Percentiles rank a stretch among this genome's conserved stretches.
These are phyloP conservation scores for Herpetotheres cachinnans DNA, from an alignment of 2,113 vertebrate genomes.

Conservation along the genomic window DNA sequence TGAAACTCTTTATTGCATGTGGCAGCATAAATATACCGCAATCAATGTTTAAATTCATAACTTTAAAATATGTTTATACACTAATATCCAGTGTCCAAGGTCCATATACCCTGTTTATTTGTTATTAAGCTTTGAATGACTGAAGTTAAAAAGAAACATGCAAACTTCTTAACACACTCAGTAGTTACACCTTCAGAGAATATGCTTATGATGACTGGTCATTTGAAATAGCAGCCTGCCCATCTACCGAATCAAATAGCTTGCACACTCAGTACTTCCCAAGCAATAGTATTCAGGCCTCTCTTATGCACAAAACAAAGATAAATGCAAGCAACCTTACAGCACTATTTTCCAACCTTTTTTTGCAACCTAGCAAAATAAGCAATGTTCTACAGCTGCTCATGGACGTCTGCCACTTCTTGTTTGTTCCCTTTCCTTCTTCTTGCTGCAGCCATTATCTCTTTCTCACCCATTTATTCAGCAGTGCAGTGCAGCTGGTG, in stretches of 20 bases:
- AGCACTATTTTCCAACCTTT: background rate
- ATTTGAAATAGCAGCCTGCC: background rate
- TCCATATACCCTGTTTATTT: background rate
- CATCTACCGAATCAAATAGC: background rate
- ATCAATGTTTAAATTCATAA: background rate
- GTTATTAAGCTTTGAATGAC: background rate
- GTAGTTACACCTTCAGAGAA: background rate
- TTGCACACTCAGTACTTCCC: background rate
- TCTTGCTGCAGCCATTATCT: background rate
- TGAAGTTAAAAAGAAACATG: background rate
- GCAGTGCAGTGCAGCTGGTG: fast-evolving
- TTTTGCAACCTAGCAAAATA: background rate
- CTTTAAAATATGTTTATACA: background rate
- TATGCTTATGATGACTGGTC: fast-evolving
- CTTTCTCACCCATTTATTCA: background rate
- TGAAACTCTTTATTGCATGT: background rate
- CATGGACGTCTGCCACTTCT: background rate
- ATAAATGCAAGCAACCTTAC: background rate
- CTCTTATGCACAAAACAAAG: background rate
- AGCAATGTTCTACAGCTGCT: background rate
- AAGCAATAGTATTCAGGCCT: background rate
- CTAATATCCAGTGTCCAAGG: background rate
- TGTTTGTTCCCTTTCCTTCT: background rate
- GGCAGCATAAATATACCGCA: background rate
- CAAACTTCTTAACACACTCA: background rate